Percentiles rank a stretch among this genome's conserved stretches.
Evolutionary conservation across 2,888 invertebrate species (phyloP).

Genomic region (Nesidiocoris tenuis): DNA sequence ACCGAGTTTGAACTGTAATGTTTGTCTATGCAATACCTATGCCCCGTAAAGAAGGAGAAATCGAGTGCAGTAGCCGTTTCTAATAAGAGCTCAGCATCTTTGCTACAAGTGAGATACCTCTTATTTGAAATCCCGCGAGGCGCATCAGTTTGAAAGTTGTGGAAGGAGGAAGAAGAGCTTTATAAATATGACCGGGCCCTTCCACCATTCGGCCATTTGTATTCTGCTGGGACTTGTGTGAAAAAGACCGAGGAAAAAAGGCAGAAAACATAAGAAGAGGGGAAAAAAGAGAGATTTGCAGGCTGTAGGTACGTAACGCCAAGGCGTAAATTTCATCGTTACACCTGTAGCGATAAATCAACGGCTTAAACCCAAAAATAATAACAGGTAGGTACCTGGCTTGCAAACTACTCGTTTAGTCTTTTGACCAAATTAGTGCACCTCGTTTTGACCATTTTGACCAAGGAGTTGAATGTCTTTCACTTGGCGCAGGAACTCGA

Average conservation of each 20-base stretch:
- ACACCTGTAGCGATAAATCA: slow-evolving; percentile 27
- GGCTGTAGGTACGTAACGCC: slow-evolving; percentile 29
- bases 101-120: too few species aligned
- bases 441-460: too few species aligned
- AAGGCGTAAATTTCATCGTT: slow-evolving; percentile 26
- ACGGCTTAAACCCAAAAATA: neutral
- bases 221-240: slow-evolving; percentile 33
- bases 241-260: neutral
- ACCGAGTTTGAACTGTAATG: too few species aligned
- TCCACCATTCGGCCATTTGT: slow-evolving; percentile 28
- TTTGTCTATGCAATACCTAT: too few species aligned
- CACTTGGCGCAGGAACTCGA: too few species aligned
- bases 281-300: slow-evolving; percentile 22
- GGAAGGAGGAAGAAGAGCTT: slow-evolving; percentile 12
- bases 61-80: too few species aligned
- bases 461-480: too few species aligned
- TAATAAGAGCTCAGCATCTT: too few species aligned
- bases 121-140: slow-evolving; percentile 7
- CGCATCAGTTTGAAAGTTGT: neutral
- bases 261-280: neutral
- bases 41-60: too few species aligned
- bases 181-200: slow-evolving; percentile 18
- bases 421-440: too few species aligned
- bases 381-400: too few species aligned
- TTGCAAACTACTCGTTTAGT: too few species aligned